Evolutionary conservation across 1,140 invertebrate genomes (phyloP), one percentile per base, ranked within the genome.

Genomic region (Dermatophagoides farinae): DNA sequence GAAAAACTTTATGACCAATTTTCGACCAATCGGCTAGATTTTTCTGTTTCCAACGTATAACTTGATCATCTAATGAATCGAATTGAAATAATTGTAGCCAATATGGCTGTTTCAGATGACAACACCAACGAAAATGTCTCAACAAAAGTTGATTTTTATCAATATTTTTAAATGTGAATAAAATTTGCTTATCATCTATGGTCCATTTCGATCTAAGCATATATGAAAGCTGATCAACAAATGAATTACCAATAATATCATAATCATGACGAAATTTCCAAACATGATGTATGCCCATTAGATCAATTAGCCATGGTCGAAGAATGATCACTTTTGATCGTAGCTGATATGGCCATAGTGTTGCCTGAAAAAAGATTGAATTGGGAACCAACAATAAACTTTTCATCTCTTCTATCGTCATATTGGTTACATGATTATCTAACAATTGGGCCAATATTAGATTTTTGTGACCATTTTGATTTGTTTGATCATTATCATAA

Each of bases 291-390:
- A 60, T 60, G 23, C 58, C 58, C 2, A 60, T 1, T 6, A 49
- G 44, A n/a, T 46, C 12, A 11, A 60, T 22, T 14, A 60, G n/a
- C 47, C 6, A 49, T 12, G 58, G 44, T 5, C 39, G 14, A 14
- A 60, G 31, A 8, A 60, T n/a, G 1, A 60, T 37, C 14, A 60
- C 58, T 60, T 60, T 60, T 8, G 58, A 60, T n/a, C 58, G 44
- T 31, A 60, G 5, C n/a, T 50, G 50, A 37, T 60, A 8, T 20
- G 58, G 46, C 58, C 58, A 60, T 38, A 39, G 22, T 18, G 58
- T 60, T 25, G 20, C 16, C 16, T 60, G 58, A 8, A 6, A 55
- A 12, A 1, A 25, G 2, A 18, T 41, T 38, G 6, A 23, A 23
- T 60, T 49, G 1, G 43, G 25, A 1, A 60, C 44, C n/a, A 60